Conservation (phyloP, 2,797 vertebrate species). For the Neomorphus geoffroyi region DNA sequence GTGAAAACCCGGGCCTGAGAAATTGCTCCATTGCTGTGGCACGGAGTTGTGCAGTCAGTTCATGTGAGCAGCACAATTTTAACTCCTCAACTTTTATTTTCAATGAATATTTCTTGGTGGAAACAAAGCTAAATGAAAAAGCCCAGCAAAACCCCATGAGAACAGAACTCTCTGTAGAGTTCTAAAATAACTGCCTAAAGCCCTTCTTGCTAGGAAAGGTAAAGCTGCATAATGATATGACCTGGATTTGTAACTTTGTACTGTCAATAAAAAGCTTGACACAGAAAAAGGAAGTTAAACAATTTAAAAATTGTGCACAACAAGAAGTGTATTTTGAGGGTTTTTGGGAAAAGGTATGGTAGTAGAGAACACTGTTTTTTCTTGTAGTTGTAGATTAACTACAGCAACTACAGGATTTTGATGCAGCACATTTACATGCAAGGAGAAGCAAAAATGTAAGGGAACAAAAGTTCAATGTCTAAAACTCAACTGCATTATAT, state of each 20-base stretch:
- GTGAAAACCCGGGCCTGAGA: neutral
- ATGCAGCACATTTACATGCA: neutral
- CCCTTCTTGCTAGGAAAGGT: neutral
- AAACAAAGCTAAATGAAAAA: neutral
- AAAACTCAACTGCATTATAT: neutral
- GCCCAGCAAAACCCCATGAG: neutral
- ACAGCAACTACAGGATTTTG: neutral
- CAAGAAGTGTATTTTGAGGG: neutral
- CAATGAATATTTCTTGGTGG: neutral
- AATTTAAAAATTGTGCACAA: neutral
- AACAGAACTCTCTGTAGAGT: neutral
- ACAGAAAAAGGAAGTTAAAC: neutral
- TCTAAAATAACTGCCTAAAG: neutral
- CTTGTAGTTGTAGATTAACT: neutral
- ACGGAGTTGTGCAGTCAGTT: accelerated
- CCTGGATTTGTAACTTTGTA: neutral
- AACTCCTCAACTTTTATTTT: neutral
- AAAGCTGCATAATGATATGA: accelerated
- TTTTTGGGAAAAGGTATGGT: neutral
- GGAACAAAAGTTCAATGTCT: neutral
- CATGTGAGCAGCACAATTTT: neutral
- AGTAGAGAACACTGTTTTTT: neutral
- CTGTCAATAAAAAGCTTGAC: neutral
- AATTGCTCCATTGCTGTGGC: neutral
- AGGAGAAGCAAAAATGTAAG: neutral